Evolutionary conservation across 1,140 invertebrate genomes (phyloP), one percentile per base, ranked within the genome.

Genomic region (Drosophila bifasciata): DNA sequence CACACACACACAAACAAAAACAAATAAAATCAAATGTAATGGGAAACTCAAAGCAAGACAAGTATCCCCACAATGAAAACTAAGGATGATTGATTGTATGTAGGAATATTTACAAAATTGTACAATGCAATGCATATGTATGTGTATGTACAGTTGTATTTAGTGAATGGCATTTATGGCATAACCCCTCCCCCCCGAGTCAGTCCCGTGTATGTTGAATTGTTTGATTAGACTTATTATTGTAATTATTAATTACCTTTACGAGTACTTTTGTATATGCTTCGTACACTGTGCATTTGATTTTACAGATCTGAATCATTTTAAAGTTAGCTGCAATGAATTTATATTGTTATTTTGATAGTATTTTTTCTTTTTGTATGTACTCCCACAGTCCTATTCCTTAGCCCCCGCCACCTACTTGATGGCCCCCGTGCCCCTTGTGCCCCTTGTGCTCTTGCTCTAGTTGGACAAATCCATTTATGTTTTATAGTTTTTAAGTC

Each of bases 401-500:
- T 36, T 28, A n/a, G n/a, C n/a, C 21, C 32, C 28, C 43, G 25
- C 11, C 25, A 19, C 13, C 13, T 9, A 32, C 44, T 36, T 36
- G 40, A 52, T 44, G 11, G 25, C 43, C 40, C 21, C 28, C 19
- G 28, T 41, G 19, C 3, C n/a, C n/a, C n/a, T n/a, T n/a, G n/a
- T n/a, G n/a, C n/a, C n/a, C 43, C 39, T 56, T 62, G 57, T 84
- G 76, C 76, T 64, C 72, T 79, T 67, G 81, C 80, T 80, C 68
- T 73, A 63, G 69, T 56, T 68, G 64, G 53, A 74, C 51, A 72
- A 62, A 81, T 77, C 72, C 80, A 80, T 73, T 85, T 85, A 85
- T 86, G 80, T 85, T 85, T 85, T 85, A 86, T 85, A 85, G 80
- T 86, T 85, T 81, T 77, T 85, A 86, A 85, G 81, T 49, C 48